Base-by-base conservation (phyloP, 2,888 invertebrate species). In the Hedya salicella region DNA sequence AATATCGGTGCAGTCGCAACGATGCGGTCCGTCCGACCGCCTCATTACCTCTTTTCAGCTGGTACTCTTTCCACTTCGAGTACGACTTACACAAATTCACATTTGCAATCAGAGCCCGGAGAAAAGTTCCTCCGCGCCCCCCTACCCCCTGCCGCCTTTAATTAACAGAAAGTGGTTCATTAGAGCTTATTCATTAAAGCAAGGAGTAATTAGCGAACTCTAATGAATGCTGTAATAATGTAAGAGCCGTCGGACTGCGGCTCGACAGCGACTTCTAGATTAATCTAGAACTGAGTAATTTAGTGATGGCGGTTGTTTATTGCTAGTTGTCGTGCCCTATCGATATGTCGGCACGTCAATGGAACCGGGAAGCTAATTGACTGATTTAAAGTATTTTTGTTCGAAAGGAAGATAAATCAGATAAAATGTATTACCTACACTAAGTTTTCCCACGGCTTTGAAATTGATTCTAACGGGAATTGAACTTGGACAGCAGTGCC, bases 161-260 rank as follows among this genome's bases (percentile, higher is more conserved):
- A 96, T 96, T 96, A 95, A 95, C 95, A 95, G 95, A 96, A 95
- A 96, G 96, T 95, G 95, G 95, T 96, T 96, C 96, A 96, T 96
- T 96, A 95, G 95, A 95, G 95, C 95, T 95, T 95, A 95, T 95
- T 96, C 95, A 96, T 96, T 96, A 96, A 95, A 95, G 95, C 95
- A 95, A 95, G 95, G 95, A 95, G 95, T 95, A 96, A 96, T 96
- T 95, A 96, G 95, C 95, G 95, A 95, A 95, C 95, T 95, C 95
- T 95, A 95, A 95, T 95, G 95, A 95, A 95, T 95, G 94, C 95
- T 94, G 94, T 95, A 95, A 95, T 95, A 95, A 95, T 95, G 95
- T 94, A 94, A 94, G 91, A 90, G 90, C 88, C 89, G 86, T 85
- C 85, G 86, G 91, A 89, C 91, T 89, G 87, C 68, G 68, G 68